These are phyloP conservation scores for Hydrotaea cyrtoneurina DNA, from an alignment of 2,888 invertebrate species.

Conservation along the genomic window DNA sequence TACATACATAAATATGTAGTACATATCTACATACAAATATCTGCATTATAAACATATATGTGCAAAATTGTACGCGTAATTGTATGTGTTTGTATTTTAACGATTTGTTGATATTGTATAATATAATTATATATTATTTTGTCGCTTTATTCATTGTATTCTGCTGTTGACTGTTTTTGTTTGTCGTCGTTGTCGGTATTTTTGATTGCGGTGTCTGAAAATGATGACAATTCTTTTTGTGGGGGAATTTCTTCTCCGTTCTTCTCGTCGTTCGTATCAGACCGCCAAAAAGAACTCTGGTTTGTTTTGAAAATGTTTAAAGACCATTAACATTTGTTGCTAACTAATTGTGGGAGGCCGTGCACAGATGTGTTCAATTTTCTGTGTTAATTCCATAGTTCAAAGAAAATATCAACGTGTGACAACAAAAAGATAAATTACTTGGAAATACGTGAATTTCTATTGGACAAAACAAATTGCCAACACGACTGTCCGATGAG, in stretches of 20 bases:
- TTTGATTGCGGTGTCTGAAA: neutral
- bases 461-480: too few species aligned
- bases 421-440: neutral
- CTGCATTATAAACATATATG: neutral
- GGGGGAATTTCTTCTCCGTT: slow-evolving; percentile 19
- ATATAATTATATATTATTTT: slow-evolving; percentile 1
- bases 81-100: slow-evolving; percentile 10
- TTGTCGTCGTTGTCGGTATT: neutral
- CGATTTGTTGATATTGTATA: slow-evolving; percentile 38
- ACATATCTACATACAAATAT: neutral
- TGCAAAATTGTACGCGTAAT: neutral
- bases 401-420: neutral
- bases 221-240: neutral
- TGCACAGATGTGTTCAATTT: neutral
- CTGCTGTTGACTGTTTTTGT: neutral
- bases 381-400: neutral
- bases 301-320: slow-evolving; percentile 5
- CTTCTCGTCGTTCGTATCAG: neutral
- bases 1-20: neutral
- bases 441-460: too few species aligned
- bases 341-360: slow-evolving; percentile 25
- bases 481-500: too few species aligned
- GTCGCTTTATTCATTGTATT: neutral
- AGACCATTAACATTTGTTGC: slow-evolving; percentile 18
- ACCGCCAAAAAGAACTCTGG: neutral